Percentiles rank a stretch among this genome's conserved stretches.
Conservation (phyloP, 2,888 invertebrate genomes). For the Anthophora plumipes region DNA sequence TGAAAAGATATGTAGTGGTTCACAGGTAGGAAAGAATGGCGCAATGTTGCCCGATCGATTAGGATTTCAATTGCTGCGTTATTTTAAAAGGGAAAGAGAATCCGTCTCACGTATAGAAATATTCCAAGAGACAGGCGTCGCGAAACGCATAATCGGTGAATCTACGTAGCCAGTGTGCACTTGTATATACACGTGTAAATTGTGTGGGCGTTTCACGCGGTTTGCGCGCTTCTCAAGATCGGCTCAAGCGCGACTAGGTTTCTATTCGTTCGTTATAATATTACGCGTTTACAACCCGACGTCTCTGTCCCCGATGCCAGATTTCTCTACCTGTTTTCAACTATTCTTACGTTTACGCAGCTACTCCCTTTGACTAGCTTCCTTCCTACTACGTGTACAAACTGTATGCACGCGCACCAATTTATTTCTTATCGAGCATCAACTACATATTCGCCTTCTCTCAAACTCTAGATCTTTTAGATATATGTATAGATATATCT, state of each 20-base stretch:
- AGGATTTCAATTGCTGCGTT: no score
- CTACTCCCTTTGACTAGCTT: neutral
- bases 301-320: no score
- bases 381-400: neutral
- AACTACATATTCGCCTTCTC: no score
- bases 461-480: no score
- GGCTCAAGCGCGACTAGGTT: neutral
- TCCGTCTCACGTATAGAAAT: neutral
- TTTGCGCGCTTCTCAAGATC: constrained; percentile 17
- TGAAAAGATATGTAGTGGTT: no score
- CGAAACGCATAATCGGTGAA: constrained; percentile 10
- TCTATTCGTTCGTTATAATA: constrained; percentile 23
- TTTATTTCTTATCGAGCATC: no score
- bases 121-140: neutral
- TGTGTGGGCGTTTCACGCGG: constrained; percentile 25
- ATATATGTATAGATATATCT: no score
- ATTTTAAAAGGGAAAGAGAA: neutral
- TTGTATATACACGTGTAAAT: neutral
- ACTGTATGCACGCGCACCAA: neutral
- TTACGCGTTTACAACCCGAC: no score
- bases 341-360: no score
- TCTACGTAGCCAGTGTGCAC: constrained; percentile 3
- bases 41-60: no score
- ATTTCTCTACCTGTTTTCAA: constrained; percentile 8
- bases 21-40: no score